These are phyloP conservation scores for Acanthosepion pharaonis DNA, from an alignment of 2,888 invertebrate genomes.

Conservation along the genomic window DNA sequence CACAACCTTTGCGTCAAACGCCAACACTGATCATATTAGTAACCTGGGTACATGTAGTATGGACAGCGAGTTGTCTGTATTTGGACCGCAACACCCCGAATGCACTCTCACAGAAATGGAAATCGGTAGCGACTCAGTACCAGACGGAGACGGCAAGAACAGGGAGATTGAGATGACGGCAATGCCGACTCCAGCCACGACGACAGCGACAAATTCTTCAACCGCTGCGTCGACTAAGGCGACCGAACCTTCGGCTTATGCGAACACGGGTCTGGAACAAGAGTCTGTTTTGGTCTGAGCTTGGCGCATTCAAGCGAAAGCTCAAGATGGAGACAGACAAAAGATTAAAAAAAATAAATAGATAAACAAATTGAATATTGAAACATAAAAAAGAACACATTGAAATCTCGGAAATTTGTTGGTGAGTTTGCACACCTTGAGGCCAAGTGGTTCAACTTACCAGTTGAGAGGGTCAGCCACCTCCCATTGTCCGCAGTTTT, in stretches of 20 bases:
- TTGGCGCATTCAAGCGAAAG: background rate
- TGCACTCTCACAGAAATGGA: background rate
- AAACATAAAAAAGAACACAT: background rate
- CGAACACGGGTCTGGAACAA: conserved; percentile 59
- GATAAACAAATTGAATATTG: background rate
- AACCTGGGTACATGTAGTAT: background rate
- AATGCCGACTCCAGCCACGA: background rate
- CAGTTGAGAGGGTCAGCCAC: background rate
- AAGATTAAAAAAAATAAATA: background rate
- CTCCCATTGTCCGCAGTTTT: background rate
- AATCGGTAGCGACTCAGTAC: background rate
- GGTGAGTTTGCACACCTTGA: background rate
- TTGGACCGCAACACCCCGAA: background rate
- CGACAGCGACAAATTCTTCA: background rate
- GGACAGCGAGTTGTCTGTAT: conserved; percentile 33
- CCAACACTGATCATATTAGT: conserved; percentile 21
- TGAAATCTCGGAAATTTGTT: conserved; percentile 2
- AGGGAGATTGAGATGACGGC: background rate
- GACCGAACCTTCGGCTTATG: conserved; percentile 49
- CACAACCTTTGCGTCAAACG: background rate
- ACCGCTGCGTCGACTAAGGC: background rate
- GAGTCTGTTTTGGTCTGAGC: conserved; percentile 64
- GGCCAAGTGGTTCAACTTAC: background rate
- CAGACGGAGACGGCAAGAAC: conserved; percentile 48
- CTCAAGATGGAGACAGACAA: background rate